A percentile compares a stretch with the other conserved stretches of the same genome.
Conservation (phyloP, 2,888 invertebrate genomes). For the Fragum fragum region DNA sequence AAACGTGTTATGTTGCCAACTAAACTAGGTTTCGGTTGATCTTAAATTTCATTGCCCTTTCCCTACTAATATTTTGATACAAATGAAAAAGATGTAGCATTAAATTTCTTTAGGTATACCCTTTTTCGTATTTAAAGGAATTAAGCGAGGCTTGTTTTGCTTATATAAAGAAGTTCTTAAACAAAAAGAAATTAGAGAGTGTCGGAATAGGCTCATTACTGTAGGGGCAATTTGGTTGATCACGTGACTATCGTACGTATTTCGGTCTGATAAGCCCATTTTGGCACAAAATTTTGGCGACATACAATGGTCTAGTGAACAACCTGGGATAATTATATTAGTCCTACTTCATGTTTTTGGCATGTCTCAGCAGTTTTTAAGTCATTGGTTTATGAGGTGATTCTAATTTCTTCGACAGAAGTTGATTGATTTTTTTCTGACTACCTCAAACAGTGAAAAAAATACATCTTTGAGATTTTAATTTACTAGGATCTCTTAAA, state of each 20-base stretch:
- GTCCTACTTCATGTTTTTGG: conserved; percentile 28
- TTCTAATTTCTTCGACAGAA: not conserved
- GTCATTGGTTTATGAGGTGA: conserved; percentile 1
- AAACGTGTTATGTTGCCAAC: too few relatives aligned
- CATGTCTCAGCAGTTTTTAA: conserved; percentile 35
- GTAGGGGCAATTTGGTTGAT: conserved; percentile 21
- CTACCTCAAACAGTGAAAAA: not conserved
- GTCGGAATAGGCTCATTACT: conserved; percentile 30
- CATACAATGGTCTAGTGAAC: conserved; percentile 5
- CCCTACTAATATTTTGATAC: too few relatives aligned
- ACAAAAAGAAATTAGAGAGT: too few relatives aligned
- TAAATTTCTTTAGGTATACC: too few relatives aligned
- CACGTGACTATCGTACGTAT: conserved; percentile 21
- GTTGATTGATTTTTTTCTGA: not conserved
- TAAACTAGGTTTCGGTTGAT: too few relatives aligned
- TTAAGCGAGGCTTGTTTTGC: too few relatives aligned
- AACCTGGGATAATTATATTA: not conserved
- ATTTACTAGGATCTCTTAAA: not conserved
- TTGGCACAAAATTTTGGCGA: not conserved
- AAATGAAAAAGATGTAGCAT: too few relatives aligned
- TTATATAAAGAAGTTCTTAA: too few relatives aligned
- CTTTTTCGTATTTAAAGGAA: too few relatives aligned
- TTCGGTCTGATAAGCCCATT: not conserved
- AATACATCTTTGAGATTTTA: not conserved
- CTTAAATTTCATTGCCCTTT: too few relatives aligned